Evolutionary conservation across 37 sponge, comb jelly and placozoan genomes (phyloP).

Genomic region (Axinella damicornis): DNA sequence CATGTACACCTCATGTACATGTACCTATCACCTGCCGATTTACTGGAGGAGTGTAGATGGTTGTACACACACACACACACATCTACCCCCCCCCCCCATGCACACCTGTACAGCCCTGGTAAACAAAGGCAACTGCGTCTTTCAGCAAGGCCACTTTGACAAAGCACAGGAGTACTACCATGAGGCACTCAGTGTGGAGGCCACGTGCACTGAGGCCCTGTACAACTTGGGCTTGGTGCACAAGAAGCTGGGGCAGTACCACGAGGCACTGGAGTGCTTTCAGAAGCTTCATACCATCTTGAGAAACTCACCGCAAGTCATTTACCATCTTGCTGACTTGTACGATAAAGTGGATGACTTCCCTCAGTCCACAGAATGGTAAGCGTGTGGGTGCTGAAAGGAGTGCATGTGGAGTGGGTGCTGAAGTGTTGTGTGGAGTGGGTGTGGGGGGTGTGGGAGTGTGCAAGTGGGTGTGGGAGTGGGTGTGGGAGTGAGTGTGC

Average conservation of each 20-base stretch:
- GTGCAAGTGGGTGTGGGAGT: no score
- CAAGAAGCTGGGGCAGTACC: slow-evolving; percentile 68
- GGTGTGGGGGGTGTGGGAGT: no score
- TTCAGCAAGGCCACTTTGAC: slow-evolving; percentile 65
- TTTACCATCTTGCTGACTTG: slow-evolving; percentile 91
- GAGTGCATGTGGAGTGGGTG: no score
- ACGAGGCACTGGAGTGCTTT: slow-evolving; percentile 86
- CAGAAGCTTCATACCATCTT: slow-evolving; percentile 91
- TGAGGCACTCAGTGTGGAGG: slow-evolving; percentile 92
- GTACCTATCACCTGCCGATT: no score
- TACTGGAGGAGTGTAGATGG: no score
- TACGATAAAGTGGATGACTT: slow-evolving; percentile 85
- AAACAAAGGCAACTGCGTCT: slow-evolving; percentile 93
- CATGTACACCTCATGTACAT: no score
- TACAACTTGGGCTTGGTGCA: slow-evolving; percentile 91
- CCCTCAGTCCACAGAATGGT: slow-evolving; percentile 84
- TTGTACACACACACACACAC: slow-evolving; percentile 1
- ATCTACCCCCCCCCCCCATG: neutral
- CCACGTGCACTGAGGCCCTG: slow-evolving; percentile 90
- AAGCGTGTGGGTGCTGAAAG: neutral
- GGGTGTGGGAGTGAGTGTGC: no score
- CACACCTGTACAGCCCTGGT: slow-evolving; percentile 78
- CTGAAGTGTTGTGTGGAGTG: no score
- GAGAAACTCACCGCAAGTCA: slow-evolving; percentile 72
- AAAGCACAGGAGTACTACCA: slow-evolving; percentile 86